These are phyloP conservation scores for Ganaspis sp. DNA, from an alignment of 1,140 invertebrate genomes.

Conservation along the genomic window DNA sequence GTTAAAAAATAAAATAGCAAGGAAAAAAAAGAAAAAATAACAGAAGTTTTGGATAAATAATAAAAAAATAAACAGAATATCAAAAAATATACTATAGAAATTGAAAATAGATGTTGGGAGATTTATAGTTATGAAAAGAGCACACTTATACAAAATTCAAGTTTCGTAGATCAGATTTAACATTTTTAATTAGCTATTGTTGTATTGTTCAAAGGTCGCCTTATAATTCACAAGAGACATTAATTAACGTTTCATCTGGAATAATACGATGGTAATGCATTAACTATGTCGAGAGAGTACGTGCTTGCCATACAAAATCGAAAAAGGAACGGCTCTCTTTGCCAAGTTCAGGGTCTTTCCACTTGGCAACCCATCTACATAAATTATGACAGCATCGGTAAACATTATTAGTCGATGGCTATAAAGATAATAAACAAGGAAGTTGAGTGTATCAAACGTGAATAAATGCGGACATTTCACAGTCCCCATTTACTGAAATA, in stretches of 20 bases:
- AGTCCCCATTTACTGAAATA: too few species aligned
- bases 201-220: neutral
- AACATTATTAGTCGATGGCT: constrained; percentile 1
- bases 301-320: neutral
- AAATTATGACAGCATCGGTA: neutral
- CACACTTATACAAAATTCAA: neutral
- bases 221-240: neutral
- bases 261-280: neutral
- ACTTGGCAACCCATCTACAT: neutral
- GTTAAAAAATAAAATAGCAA: too few species aligned
- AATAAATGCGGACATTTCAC: too few species aligned
- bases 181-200: constrained; percentile 3
- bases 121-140: neutral
- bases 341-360: constrained; percentile 2
- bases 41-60: too few species aligned
- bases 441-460: neutral
- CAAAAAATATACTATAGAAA: too few species aligned
- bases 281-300: constrained; percentile 10
- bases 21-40: too few species aligned
- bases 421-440: constrained; percentile 6
- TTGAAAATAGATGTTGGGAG: neutral
- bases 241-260: neutral
- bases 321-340: neutral
- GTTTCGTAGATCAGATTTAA: constrained; percentile 11
- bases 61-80: too few species aligned